Base-by-base conservation (phyloP, 2,113 vertebrate species). In the Guaruba guarouba region DNA sequence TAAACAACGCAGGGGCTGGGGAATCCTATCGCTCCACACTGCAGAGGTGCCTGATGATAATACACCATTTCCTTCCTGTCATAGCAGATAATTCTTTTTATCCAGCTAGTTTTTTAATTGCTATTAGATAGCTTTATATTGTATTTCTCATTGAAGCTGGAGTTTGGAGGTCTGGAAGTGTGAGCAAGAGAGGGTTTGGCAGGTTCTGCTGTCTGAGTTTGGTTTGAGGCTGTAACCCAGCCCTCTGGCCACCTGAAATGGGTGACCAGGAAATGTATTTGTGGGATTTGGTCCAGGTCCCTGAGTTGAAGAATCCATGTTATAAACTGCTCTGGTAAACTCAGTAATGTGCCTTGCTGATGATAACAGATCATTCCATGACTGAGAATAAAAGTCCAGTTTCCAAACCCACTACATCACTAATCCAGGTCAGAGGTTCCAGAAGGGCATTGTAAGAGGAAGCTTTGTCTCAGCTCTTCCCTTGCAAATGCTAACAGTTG, bases 21-120 rank as follows among this genome's bases (percentile, higher is more conserved):
- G 98, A 98, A 17, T 90, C 91, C 2, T 90, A 52, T 5, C 94
- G 99, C 33, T 99, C 99, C 15, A 99, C 99, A 0, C 97, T 99
- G 28, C 98, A 99, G 78, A 99, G 99, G 99, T 99, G 97, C 84
- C 54, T n/a, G 10, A 10, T 6, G 3, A 6, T 1, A 16, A 17
- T 8, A 9, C 7, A 4, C 28, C 13, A 0, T 44, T 67, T 43
- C 28, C 62, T 44, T 29, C 46, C 55, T 77, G 0, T 5, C 23
- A 24, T 18, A 54, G 31, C 48, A 55, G 13, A 24, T 22, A 11
- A 8, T 10, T 37, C 0, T 20, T 29, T 68, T 52, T 57, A 57
- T 6, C 17, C 59, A 35, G 27, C 27, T 62, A 4, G 3, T 31
- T 63, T 1, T 39, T 55, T 28, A 13, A 19, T 54, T 7, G 37